Conservation (phyloP, 2,113 vertebrate species). For the Carassius carassius region DNA sequence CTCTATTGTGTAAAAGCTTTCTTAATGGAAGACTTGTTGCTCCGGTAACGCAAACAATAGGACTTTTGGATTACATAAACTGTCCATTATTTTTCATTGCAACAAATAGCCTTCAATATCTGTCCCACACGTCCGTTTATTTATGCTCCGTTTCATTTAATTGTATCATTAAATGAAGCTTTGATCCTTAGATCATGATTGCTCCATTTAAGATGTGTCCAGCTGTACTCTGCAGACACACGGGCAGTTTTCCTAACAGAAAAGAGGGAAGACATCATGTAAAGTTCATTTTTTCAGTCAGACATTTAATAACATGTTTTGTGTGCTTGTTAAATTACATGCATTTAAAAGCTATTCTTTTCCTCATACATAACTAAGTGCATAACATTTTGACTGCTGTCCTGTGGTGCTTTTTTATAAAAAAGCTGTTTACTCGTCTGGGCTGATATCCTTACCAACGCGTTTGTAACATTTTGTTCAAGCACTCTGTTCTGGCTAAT, state of each 20-base stretch:
- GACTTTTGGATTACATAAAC: constrained; percentile 3
- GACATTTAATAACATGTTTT: not conserved
- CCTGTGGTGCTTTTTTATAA: too few relatives aligned
- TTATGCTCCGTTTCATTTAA: not conserved
- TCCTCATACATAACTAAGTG: too few relatives aligned
- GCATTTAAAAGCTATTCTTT: not conserved
- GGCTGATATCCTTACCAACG: too few relatives aligned
- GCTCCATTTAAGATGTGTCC: not conserved
- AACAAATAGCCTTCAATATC: constrained; percentile 5
- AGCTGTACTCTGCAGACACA: constrained; percentile 8
- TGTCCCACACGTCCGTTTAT: constrained; percentile 9
- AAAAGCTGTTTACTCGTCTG: too few relatives aligned
- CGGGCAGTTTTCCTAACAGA: constrained; percentile 1
- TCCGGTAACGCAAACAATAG: not conserved
- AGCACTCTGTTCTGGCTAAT: constrained; percentile 8
- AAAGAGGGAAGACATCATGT: not conserved
- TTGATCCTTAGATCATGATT: constrained; percentile 6
- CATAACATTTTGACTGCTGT: too few relatives aligned
- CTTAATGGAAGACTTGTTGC: not conserved
- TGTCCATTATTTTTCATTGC: not conserved
- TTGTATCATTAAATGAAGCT: constrained; percentile 19
- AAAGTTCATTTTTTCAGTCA: too few relatives aligned
- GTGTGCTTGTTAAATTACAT: not conserved
- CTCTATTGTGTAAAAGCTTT: constrained; percentile 4
- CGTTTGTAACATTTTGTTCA: constrained; percentile 2